Conservation (phyloP, 1,140 invertebrate species). For the Heliothis subflexa region DNA sequence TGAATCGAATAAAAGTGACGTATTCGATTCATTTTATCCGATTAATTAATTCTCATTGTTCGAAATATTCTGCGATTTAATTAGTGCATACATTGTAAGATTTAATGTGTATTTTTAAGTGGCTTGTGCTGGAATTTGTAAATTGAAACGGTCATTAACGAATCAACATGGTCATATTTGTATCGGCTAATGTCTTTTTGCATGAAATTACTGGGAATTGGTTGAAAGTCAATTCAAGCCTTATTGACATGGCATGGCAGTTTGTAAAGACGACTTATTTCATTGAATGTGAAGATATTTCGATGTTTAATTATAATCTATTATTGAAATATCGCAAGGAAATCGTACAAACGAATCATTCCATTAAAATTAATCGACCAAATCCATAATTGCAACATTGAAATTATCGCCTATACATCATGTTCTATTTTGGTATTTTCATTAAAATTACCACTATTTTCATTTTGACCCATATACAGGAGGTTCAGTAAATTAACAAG, state of each 20-base stretch:
- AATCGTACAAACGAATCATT: no score
- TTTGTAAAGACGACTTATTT: no score
- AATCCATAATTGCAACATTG: no score
- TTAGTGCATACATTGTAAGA: conserved; percentile 8
- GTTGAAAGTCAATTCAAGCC: no score
- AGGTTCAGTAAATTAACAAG: not conserved
- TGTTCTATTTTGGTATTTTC: no score
- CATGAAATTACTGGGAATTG: not conserved
- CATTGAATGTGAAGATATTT: no score
- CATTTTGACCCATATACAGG: not conserved
- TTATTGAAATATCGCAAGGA: no score
- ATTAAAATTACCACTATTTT: no score
- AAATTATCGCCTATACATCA: no score
- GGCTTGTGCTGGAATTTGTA: not conserved
- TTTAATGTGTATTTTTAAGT: conserved; percentile 8
- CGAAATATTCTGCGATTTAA: not conserved
- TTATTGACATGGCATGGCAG: no score
- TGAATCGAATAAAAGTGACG: not conserved
- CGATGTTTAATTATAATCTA: no score
- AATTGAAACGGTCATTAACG: not conserved
- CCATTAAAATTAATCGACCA: no score
- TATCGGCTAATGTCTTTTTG: not conserved
- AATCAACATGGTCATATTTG: not conserved
- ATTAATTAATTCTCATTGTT: not conserved
- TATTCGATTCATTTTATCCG: not conserved